Evolutionary conservation across 2,888 invertebrate species (phyloP).

Genomic region (Zhuqinia jingwanae): DNA sequence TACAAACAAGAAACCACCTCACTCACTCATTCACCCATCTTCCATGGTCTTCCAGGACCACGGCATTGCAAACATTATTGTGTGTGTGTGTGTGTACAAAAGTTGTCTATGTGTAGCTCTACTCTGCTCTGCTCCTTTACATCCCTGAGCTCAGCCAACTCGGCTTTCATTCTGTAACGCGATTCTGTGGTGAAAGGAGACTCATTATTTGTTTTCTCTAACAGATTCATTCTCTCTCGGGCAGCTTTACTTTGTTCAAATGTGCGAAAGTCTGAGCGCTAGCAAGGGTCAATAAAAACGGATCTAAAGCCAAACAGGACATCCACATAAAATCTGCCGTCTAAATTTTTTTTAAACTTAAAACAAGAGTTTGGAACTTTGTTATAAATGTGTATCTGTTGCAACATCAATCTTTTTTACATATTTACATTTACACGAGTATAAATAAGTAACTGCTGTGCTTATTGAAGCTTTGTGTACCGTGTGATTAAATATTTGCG

Average conservation of each 20-base stretch:
- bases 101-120: not conserved
- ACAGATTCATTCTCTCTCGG: constrained; percentile 3
- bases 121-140: constrained; percentile 47
- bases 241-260: constrained; percentile 59
- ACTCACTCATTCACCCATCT: constrained; percentile 7
- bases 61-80: constrained; percentile 26
- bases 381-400: no score
- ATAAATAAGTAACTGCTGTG: no score
- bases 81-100: not conserved
- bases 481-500: no score
- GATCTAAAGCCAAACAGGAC: constrained; percentile 8
- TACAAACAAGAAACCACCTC: not conserved
- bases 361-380: no score
- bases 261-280: not conserved
- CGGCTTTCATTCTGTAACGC: constrained; percentile 69
- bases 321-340: no score
- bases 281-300: not conserved
- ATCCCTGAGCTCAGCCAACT: constrained; percentile 58
- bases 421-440: no score
- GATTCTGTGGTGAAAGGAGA: constrained; percentile 72
- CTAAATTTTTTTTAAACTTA: not conserved
- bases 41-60: constrained; percentile 31
- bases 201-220: constrained; percentile 71
- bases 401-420: constrained; percentile 11
- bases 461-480: no score